Evolutionary conservation across 2,888 invertebrate genomes (phyloP).

Genomic region (Parthenolecanium corni): DNA sequence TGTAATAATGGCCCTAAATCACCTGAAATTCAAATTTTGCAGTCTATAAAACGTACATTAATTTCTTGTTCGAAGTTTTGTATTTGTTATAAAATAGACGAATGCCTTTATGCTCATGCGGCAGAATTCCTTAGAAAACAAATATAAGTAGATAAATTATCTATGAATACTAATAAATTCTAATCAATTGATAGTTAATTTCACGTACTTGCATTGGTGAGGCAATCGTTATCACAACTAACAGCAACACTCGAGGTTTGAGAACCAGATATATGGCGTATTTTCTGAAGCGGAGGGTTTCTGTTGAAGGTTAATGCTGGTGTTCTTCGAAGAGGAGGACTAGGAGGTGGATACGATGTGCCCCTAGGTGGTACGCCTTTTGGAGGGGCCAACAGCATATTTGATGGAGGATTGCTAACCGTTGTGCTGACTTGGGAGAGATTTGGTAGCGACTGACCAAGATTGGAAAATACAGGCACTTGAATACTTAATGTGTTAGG

Average conservation of each 20-base stretch:
- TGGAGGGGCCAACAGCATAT: constrained; percentile 41
- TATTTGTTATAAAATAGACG: too few relatives aligned
- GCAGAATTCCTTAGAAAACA: too few relatives aligned
- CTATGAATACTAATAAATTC: too few relatives aligned
- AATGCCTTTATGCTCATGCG: too few relatives aligned
- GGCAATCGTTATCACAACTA: constrained; percentile 40
- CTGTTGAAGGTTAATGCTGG: constrained; percentile 59
- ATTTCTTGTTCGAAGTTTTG: too few relatives aligned
- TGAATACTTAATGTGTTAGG: constrained; percentile 66
- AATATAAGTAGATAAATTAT: too few relatives aligned
- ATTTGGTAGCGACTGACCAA: constrained; percentile 73
- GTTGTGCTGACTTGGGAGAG: constrained; percentile 44
- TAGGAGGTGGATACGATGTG: constrained; percentile 72
- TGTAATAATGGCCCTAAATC: too few relatives aligned
- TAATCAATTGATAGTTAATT: too few relatives aligned
- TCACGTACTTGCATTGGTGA: neutral
- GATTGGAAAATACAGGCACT: constrained; percentile 48
- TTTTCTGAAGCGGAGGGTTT: constrained; percentile 70
- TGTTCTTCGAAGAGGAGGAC: constrained; percentile 44
- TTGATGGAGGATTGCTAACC: constrained; percentile 43
- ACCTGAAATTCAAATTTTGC: too few relatives aligned
- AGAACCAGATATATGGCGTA: constrained; percentile 57
- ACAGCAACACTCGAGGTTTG: constrained; percentile 34
- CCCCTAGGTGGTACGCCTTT: constrained; percentile 45
- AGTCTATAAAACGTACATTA: too few relatives aligned